phyloP scores from a whole-genome alignment of 2,888 invertebrate species.

The Euzetes globulus region DNA sequence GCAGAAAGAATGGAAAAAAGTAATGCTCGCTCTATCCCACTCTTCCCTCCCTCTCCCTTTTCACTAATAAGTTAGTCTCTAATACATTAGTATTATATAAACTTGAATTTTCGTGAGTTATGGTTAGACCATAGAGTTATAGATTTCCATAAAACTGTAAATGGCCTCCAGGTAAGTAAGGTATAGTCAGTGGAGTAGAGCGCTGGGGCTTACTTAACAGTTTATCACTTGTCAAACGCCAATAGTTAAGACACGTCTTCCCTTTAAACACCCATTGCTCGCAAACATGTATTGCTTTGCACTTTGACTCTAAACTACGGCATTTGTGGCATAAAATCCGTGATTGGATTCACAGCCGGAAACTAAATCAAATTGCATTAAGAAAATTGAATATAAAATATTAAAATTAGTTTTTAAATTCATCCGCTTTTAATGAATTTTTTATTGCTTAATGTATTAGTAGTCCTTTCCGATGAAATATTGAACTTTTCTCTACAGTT shows the following conservation, averaged over 20 bases:
- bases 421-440: not conserved
- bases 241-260: not conserved
- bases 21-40: not conserved
- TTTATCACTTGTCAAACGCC: slow-evolving; percentile 5
- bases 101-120: not conserved
- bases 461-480: no score
- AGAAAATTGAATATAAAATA: slow-evolving; percentile 15
- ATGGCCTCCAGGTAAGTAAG: not conserved
- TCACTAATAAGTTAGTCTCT: not conserved
- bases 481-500: no score
- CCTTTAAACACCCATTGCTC: slow-evolving; percentile 3
- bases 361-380: slow-evolving; percentile 2
- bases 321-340: not conserved
- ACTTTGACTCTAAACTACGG: not conserved
- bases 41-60: no score
- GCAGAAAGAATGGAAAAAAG: not conserved
- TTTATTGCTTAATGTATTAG: not conserved
- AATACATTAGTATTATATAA: not conserved
- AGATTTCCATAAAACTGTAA: not conserved
- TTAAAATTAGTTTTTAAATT: slow-evolving; percentile 5
- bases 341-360: not conserved
- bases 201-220: not conserved
- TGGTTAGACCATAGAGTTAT: not conserved
- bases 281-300: not conserved
- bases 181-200: not conserved